These are phyloP conservation scores for Parambassis ranga DNA, from an alignment of 2,797 vertebrate genomes.

Conservation along the genomic window DNA sequence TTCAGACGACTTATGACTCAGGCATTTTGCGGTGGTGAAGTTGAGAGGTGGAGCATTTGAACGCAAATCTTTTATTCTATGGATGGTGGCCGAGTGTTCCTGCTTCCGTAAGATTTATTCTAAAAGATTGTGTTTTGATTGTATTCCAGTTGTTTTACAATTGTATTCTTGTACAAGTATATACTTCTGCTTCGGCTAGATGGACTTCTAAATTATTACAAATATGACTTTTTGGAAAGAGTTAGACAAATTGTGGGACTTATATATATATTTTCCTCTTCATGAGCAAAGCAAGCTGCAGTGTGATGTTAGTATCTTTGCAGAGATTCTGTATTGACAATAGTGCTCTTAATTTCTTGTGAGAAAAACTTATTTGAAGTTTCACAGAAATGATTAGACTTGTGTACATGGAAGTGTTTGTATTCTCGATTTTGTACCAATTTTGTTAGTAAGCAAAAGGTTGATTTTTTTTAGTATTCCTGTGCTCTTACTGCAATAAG, in stretches of 20 bases:
- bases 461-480: constrained; percentile 78
- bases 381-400: constrained; percentile 60
- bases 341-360: constrained; percentile 73
- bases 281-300: constrained; percentile 29
- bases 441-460: constrained; percentile 75
- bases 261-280: constrained; percentile 33
- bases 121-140: constrained; percentile 64
- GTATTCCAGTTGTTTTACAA: constrained; percentile 66
- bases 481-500: constrained; percentile 83
- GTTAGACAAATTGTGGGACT: constrained; percentile 13
- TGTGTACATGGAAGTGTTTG: constrained; percentile 78
- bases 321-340: constrained; percentile 60
- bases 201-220: constrained; percentile 57
- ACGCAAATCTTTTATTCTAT: constrained; percentile 30
- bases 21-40: constrained; percentile 45
- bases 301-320: constrained; percentile 54
- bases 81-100: constrained; percentile 26
- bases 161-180: constrained; percentile 64
- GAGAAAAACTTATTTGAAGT: constrained; percentile 47
- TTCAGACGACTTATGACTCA: constrained; percentile 62
- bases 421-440: constrained; percentile 78
- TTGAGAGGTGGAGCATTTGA: constrained; percentile 1
- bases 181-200: constrained; percentile 67
- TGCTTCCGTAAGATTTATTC: constrained; percentile 48
- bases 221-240: constrained; percentile 40